A percentile compares a stretch with the other conserved stretches of the same genome.
phyloP scores from a whole-genome alignment of 53 echinoderm and acorn worm genomes.

The Apostichopus leukothele region DNA sequence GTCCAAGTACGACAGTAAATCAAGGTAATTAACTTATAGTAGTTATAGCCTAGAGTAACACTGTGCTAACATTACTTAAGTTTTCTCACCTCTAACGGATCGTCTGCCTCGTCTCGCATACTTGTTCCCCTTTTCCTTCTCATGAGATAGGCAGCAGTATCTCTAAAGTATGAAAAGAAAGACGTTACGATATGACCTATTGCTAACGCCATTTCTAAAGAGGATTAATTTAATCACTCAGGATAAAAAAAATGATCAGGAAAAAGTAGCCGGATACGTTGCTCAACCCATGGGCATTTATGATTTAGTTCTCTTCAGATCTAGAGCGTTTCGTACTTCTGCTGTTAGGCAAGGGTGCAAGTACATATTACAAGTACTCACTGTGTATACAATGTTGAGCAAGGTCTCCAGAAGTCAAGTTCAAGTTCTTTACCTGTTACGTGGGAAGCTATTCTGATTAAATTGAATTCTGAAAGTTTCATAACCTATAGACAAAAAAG shows the following conservation, averaged over 20 bases:
- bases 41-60: too few species aligned
- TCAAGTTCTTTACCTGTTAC: too few species aligned
- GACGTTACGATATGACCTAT: conserved; percentile 79
- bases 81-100: conserved; percentile 23
- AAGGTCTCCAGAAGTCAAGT: too few species aligned
- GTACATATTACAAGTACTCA: not conserved
- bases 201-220: conserved; percentile 44
- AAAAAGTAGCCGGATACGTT: not conserved
- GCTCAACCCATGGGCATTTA: not conserved
- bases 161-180: conserved; percentile 83
- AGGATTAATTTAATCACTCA: not conserved
- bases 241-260: not conserved
- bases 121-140: conserved; percentile 58
- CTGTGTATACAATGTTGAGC: too few species aligned
- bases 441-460: too few species aligned
- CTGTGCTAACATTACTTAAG: too few species aligned
- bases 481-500: too few species aligned
- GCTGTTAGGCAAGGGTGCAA: not conserved
- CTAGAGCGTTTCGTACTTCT: not conserved
- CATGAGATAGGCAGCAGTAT: conserved; percentile 81
- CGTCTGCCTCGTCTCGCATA: conserved; percentile 17
- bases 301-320: not conserved
- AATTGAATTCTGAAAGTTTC: too few species aligned
- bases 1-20: too few species aligned
- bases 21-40: too few species aligned